phyloP scores from a whole-genome alignment of 2,797 vertebrate genomes.

The Hafferia zeledoni region DNA sequence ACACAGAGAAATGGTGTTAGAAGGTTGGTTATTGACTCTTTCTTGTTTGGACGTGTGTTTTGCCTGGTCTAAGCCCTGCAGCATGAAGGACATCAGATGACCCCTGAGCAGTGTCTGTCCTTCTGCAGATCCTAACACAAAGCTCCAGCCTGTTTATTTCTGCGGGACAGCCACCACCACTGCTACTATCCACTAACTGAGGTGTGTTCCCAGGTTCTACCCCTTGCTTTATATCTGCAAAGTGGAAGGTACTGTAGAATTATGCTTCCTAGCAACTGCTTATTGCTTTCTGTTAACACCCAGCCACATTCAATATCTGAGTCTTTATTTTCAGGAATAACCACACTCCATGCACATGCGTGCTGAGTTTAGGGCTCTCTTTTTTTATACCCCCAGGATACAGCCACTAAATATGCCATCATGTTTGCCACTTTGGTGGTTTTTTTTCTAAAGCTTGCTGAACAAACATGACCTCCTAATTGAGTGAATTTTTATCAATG shows the following conservation, averaged over 20 bases:
- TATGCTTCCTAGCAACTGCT: constrained; percentile 20
- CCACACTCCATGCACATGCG: neutral
- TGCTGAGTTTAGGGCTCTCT: neutral
- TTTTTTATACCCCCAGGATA: neutral
- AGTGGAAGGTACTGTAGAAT: neutral
- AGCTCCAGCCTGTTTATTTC: neutral
- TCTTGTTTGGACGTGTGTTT: rapidly evolving
- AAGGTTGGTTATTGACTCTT: neutral
- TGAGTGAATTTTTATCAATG: neutral
- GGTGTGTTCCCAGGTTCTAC: neutral
- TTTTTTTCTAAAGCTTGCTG: neutral
- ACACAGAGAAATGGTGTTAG: neutral
- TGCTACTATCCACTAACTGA: neutral
- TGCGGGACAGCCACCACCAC: neutral
- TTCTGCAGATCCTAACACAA: neutral
- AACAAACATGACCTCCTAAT: neutral
- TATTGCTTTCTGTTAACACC: neutral
- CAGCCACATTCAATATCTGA: neutral
- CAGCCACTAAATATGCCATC: neutral
- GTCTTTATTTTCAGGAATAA: neutral
- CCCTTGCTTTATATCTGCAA: neutral
- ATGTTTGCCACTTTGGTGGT: neutral
- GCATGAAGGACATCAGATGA: neutral
- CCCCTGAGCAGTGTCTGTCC: neutral
- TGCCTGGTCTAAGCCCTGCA: neutral